phyloP scores from a whole-genome alignment of 1,140 invertebrate genomes.

The Drosophila ercepeae region DNA sequence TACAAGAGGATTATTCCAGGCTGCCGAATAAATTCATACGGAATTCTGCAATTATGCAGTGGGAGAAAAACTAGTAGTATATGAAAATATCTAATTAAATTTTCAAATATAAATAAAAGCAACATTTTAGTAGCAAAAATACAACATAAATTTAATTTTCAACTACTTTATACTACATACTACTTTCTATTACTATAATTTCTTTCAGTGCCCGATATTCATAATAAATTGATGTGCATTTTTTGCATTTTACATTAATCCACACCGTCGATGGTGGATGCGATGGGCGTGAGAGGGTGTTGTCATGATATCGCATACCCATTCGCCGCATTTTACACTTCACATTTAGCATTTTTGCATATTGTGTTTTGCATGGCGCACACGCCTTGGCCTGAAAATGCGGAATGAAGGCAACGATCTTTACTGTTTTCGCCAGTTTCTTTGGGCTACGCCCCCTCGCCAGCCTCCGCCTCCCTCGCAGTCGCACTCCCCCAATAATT shows the following conservation, averaged over 20 bases:
- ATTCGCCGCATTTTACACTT: slow-evolving; percentile 35
- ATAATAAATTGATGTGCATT: slow-evolving; percentile 32
- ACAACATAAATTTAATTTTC: too few species aligned
- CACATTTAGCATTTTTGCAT: slow-evolving; percentile 35
- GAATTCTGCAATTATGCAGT: slow-evolving; percentile 30
- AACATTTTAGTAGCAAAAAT: too few species aligned
- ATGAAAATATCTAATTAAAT: neutral
- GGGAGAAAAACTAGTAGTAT: neutral
- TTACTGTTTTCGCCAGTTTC: slow-evolving; percentile 33
- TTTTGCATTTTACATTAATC: slow-evolving; percentile 61
- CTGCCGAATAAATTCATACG: slow-evolving; percentile 34
- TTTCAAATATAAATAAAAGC: too few species aligned
- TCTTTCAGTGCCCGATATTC: slow-evolving; percentile 6
- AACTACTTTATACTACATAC: too few species aligned
- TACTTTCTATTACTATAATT: too few species aligned
- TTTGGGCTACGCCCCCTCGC: neutral
- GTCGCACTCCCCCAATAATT: slow-evolving; percentile 15
- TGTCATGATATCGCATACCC: slow-evolving; percentile 55
- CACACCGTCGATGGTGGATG: slow-evolving; percentile 9
- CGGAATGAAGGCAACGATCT: slow-evolving; percentile 71
- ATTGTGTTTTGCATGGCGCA: slow-evolving; percentile 48
- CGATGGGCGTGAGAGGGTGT: slow-evolving; percentile 56
- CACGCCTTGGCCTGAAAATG: slow-evolving; percentile 78
- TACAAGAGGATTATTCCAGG: slow-evolving; percentile 34
- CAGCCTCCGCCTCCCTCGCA: neutral